Evolutionary conservation across 2,113 vertebrate species (phyloP), one percentile per base, ranked within the genome.

Genomic region (Dryoscopus gambensis): DNA sequence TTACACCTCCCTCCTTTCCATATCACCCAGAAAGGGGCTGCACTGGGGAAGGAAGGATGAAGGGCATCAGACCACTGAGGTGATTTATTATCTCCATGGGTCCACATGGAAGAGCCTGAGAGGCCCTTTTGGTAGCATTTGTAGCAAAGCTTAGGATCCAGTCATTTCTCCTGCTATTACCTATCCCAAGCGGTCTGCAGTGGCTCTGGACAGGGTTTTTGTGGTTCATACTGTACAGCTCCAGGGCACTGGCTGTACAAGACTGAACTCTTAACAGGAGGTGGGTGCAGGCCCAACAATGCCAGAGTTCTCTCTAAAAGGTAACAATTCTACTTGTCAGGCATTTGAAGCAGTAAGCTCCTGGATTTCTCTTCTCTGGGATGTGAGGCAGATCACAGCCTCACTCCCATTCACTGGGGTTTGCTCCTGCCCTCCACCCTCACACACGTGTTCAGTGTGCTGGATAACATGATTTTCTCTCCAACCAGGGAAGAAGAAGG

Each of bases 1-100:
- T 81, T 14, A 20, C 13, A 33, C 7, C 3, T 6, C 35, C 40
- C 1, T 2, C 15, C 33, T 7, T 74, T 78, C 53, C 1, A 0
- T 44, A 20, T 73, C 49, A 68, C 19, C 40, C 30, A 42, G 56
- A 39, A 53, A 49, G 35, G 62, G 30, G 7, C 53, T 6, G 6
- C 75, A 75, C 19, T 67, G 21, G 27, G 33, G 44, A 76, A 83
- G n/a, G 39, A 69, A 31, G 17, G 56, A 35, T 67, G 37, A 89
- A 87, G 18, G 23, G 3, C 53, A 21, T 77, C 5, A 3, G 1
- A 73, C n/a, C 49, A 35, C 3, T 8, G 42, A 87, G 23, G 27
- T 62, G 35, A 53, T 63, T 11, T 57, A 9, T 79, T 67, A 44
- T 53, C 31, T 90, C 49, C 1, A 0, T 39, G 28, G 28, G 63